Evolutionary conservation across 1,140 invertebrate species (phyloP).

Genomic region (Eciton burchellii): DNA sequence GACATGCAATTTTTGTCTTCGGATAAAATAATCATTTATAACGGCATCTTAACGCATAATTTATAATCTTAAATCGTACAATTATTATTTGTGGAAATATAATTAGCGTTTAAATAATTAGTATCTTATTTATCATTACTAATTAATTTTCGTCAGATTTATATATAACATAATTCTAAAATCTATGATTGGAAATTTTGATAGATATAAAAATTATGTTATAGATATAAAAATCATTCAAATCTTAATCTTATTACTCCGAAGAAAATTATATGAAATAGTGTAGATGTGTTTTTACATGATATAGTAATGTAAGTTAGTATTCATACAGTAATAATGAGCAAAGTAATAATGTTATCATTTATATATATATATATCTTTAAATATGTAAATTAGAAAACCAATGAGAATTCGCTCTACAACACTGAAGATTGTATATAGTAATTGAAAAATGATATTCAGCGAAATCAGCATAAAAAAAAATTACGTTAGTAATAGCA

Average conservation of each 20-base stretch:
- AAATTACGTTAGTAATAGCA: background rate
- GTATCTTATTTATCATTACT: constrained; percentile 23
- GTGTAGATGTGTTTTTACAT: constrained; percentile 29
- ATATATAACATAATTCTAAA: background rate
- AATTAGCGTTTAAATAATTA: constrained; percentile 18
- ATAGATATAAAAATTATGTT: no score
- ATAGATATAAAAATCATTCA: no score
- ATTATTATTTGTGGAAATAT: background rate
- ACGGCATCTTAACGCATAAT: constrained; percentile 56
- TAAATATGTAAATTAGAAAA: constrained; percentile 18
- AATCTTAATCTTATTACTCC: constrained; percentile 5
- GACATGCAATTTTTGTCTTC: constrained; percentile 61
- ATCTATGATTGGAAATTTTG: background rate
- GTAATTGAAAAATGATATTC: constrained; percentile 25
- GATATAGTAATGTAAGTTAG: constrained; percentile 28
- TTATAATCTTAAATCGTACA: constrained; percentile 38
- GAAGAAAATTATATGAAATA: background rate
- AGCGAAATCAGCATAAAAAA: no score
- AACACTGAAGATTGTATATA: constrained; percentile 32
- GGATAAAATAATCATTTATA: constrained; percentile 49
- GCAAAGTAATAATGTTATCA: constrained; percentile 7
- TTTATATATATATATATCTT: constrained; percentile 19
- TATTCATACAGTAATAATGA: constrained; percentile 5
- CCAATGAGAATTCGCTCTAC: constrained; percentile 8
- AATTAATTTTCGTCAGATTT: constrained; percentile 18